Conservation (phyloP, 2,113 vertebrate species). For the Sturnira hondurensis region DNA sequence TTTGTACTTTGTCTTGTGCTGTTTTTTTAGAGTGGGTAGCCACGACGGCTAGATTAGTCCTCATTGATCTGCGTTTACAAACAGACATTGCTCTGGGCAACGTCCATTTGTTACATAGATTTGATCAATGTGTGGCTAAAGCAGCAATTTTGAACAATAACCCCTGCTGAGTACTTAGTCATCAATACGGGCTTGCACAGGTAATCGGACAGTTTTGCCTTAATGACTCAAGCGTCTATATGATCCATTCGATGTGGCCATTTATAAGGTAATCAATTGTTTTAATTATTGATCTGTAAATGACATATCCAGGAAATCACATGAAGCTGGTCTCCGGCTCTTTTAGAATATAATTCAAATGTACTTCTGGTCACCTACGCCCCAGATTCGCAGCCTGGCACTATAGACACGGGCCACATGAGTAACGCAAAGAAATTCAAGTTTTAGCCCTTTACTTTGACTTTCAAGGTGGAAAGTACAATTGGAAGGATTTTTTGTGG, state of each 20-base stretch:
- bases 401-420: neutral
- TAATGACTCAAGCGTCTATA: slow-evolving; percentile 39
- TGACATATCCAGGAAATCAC: slow-evolving; percentile 6
- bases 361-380: neutral
- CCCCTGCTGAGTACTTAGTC: neutral
- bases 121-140: slow-evolving; percentile 12
- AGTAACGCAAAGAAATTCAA: neutral
- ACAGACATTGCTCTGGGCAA: neutral
- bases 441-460: neutral
- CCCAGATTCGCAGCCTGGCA: neutral
- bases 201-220: slow-evolving; percentile 19
- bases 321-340: neutral
- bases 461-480: slow-evolving; percentile 3
- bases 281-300: slow-evolving; percentile 35
- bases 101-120: neutral
- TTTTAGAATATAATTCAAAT: neutral
- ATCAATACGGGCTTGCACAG: neutral
- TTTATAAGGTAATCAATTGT: slow-evolving; percentile 28
- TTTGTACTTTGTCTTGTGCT: neutral
- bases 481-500: neutral
- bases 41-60: neutral
- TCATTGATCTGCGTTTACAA: neutral
- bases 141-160: slow-evolving; percentile 15
- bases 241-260: slow-evolving; percentile 3
- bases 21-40: neutral